Percentiles rank a stretch among this genome's conserved stretches.
Evolutionary conservation across 2,797 vertebrate genomes (phyloP).

Genomic region (Syngnathus acus): DNA sequence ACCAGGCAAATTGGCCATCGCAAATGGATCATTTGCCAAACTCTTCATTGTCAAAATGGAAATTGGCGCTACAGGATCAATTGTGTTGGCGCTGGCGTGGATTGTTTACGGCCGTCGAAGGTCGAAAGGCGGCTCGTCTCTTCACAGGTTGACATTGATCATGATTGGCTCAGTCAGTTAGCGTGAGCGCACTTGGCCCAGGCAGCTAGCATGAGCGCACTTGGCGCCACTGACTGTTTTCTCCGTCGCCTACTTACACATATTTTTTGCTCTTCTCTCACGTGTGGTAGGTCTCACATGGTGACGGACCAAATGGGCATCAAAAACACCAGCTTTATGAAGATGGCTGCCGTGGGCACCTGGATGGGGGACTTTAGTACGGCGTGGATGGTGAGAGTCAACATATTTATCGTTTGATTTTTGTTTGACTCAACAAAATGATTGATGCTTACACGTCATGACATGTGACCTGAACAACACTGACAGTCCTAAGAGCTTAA

Average conservation of each 20-base stretch:
- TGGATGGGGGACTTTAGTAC: constrained; percentile 99
- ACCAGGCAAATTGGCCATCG: constrained; percentile 45
- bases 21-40: constrained; percentile 50
- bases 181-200: constrained; percentile 46
- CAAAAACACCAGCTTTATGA: constrained; percentile 97
- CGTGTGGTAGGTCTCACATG: constrained; percentile 78
- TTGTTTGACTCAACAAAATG: too few species aligned
- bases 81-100: constrained; percentile 23
- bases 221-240: constrained; percentile 25
- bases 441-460: neutral
- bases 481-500: neutral
- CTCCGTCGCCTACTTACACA: constrained; percentile 12
- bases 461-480: neutral
- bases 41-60: constrained; percentile 27
- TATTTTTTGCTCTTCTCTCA: constrained; percentile 9
- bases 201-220: constrained; percentile 53
- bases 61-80: constrained; percentile 24
- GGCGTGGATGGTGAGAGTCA: constrained; percentile 92
- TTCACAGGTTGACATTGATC: constrained; percentile 51
- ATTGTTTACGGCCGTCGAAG: constrained; percentile 47
- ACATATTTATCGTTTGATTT: neutral
- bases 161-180: constrained; percentile 57
- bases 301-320: constrained; percentile 98
- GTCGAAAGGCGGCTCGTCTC: constrained; percentile 40
- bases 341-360: constrained; percentile 92